phyloP scores from a whole-genome alignment of 2,797 vertebrate genomes.

The Myotis myotis region DNA sequence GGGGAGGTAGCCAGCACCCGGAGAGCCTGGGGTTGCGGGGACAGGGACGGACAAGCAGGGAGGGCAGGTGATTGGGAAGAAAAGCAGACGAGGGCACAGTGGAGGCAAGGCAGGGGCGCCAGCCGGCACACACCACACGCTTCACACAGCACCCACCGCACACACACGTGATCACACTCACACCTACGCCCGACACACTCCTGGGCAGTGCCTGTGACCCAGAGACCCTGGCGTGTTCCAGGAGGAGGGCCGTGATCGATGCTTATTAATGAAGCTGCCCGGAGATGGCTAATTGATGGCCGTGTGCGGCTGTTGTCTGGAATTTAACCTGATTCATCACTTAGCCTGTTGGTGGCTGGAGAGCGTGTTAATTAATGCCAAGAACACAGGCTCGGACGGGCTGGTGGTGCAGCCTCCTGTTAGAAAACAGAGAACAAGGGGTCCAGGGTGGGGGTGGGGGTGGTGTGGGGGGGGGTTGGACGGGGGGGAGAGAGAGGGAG shows the following conservation, averaged over 20 bases:
- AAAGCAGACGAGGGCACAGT: neutral
- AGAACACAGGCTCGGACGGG: conserved; percentile 83
- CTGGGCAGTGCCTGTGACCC: conserved; percentile 66
- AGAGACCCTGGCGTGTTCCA: conserved; percentile 72
- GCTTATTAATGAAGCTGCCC: conserved; percentile 87
- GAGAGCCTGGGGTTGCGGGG: neutral
- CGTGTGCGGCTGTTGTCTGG: conserved; percentile 84
- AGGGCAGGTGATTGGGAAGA: neutral
- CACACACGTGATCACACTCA: neutral
- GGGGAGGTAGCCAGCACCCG: neutral
- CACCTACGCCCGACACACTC: conserved; percentile 35
- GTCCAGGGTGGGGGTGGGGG: conserved; percentile 29
- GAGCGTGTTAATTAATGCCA: conserved; percentile 85
- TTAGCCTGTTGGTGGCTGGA: conserved; percentile 84
- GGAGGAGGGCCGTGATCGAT: conserved; percentile 82
- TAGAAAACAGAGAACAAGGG: conserved; percentile 64
- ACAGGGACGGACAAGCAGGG: too few relatives aligned
- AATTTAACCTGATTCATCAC: conserved; percentile 88
- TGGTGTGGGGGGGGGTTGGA: neutral
- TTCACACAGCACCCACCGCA: neutral
- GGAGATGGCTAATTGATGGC: conserved; percentile 88
- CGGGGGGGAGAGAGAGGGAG: conserved; percentile 3
- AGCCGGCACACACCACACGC: too few relatives aligned
- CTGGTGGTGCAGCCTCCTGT: conserved; percentile 42
- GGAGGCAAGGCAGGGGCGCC: neutral